These are phyloP conservation scores for Eulemur rufifrons DNA, from an alignment of 2,113 vertebrate species.

Conservation along the genomic window DNA sequence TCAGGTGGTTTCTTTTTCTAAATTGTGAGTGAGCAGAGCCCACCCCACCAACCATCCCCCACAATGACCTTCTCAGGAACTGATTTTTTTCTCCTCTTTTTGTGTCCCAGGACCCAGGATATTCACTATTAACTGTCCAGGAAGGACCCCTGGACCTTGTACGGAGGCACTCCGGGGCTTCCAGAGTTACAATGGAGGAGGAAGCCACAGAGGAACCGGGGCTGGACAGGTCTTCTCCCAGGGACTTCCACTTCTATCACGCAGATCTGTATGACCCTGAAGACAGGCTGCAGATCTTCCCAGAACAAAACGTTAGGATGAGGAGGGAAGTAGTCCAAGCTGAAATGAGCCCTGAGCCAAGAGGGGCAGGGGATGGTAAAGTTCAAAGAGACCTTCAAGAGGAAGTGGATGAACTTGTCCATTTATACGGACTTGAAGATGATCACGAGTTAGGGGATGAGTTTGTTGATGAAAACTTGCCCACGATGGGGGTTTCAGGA, in stretches of 20 bases:
- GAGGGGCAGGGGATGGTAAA: background rate
- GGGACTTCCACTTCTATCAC: constrained; percentile 79
- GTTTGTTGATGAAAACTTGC: constrained; percentile 59
- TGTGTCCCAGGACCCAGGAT: constrained; percentile 58
- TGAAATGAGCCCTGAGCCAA: background rate
- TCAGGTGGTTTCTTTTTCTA: background rate
- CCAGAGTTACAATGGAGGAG: constrained; percentile 12
- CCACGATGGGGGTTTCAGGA: background rate
- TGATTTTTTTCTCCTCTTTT: background rate
- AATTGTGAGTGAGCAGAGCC: background rate
- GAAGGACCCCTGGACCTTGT: constrained; percentile 1
- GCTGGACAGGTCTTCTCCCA: constrained; percentile 16
- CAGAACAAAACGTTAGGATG: constrained; percentile 78
- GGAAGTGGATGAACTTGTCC: constrained; percentile 81
- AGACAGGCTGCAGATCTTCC: constrained; percentile 85
- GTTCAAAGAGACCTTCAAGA: constrained; percentile 74
- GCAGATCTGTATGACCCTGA: constrained; percentile 89
- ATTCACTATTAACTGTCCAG: background rate
- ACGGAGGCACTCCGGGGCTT: constrained; percentile 19
- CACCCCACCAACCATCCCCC: background rate
- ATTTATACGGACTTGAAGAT: constrained; percentile 82
- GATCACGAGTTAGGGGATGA: constrained; percentile 82
- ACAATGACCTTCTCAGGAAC: background rate
- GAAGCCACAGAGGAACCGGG: background rate
- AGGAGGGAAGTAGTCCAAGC: constrained; percentile 59